Evolutionary conservation across 2,888 invertebrate species (phyloP).

Genomic region (Dolichopus griseipennis): DNA sequence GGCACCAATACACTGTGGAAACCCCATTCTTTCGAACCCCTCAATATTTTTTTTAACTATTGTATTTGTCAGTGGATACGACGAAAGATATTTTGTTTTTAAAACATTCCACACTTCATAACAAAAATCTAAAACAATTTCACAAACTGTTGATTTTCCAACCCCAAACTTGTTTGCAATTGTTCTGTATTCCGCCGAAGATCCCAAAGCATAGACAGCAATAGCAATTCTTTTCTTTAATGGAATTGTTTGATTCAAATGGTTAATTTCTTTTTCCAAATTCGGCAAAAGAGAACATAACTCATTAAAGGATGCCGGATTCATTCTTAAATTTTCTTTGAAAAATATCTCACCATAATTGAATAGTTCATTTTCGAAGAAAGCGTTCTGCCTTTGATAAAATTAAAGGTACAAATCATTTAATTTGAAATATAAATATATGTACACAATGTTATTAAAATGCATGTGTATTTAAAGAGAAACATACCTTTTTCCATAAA

Average conservation of each 20-base stretch:
- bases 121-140: background rate
- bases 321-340: conserved; percentile 4
- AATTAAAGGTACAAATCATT: too few species aligned
- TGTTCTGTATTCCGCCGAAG: background rate
- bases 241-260: background rate
- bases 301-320: background rate
- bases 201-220: background rate
- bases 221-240: background rate
- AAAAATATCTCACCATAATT: background rate
- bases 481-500: too few species aligned
- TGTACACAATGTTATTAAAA: too few species aligned
- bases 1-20: too few species aligned
- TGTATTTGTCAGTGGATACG: background rate
- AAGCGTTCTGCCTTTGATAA: too few species aligned
- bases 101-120: background rate
- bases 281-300: background rate
- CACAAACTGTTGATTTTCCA: background rate
- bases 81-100: background rate
- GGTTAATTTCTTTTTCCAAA: background rate
- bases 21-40: too few species aligned
- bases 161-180: background rate
- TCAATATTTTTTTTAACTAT: too few species aligned
- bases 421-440: too few species aligned
- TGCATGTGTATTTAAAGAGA: too few species aligned
- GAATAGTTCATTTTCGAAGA: background rate